Evolutionary conservation across 23 tunicate genomes (phyloP).

Genomic region (Halocynthia roretzi): DNA sequence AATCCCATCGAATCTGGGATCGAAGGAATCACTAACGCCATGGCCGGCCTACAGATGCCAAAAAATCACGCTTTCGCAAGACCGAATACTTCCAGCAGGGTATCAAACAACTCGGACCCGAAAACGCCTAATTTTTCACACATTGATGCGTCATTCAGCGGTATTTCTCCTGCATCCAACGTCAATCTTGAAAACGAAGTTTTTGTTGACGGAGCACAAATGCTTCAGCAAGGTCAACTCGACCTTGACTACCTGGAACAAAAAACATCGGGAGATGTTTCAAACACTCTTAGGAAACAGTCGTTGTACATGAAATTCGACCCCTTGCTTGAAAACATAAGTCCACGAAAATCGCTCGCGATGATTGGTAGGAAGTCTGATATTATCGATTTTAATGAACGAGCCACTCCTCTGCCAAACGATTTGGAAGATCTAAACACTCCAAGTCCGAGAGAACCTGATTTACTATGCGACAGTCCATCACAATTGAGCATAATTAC

Average conservation of each 20-base stretch:
- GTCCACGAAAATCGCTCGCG: constrained; percentile 4
- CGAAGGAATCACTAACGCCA: too few species aligned
- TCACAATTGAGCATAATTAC: background rate
- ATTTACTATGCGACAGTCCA: constrained; percentile 68
- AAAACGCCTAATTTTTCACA: background rate
- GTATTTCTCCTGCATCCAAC: background rate
- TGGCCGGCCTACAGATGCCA: too few species aligned
- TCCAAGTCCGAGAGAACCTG: constrained; percentile 14
- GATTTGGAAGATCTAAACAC: constrained; percentile 3
- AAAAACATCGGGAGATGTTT: constrained; percentile 20
- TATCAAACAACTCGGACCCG: background rate
- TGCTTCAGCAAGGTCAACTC: constrained; percentile 27
- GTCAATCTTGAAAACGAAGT: background rate
- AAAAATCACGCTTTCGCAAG: too few species aligned
- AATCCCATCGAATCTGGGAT: background rate
- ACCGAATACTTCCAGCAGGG: too few species aligned
- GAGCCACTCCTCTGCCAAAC: constrained; percentile 15
- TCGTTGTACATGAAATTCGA: constrained; percentile 66
- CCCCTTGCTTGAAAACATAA: constrained; percentile 42
- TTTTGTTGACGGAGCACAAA: constrained; percentile 17
- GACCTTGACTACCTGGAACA: constrained; percentile 48
- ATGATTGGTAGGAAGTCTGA: constrained; percentile 58
- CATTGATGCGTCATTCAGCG: background rate
- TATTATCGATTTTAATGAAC: constrained; percentile 59
- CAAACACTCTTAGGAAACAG: constrained; percentile 52